Evolutionary conservation across 2,113 vertebrate species (phyloP), one percentile per base, ranked within the genome.

Genomic region (Pitta sordida): DNA sequence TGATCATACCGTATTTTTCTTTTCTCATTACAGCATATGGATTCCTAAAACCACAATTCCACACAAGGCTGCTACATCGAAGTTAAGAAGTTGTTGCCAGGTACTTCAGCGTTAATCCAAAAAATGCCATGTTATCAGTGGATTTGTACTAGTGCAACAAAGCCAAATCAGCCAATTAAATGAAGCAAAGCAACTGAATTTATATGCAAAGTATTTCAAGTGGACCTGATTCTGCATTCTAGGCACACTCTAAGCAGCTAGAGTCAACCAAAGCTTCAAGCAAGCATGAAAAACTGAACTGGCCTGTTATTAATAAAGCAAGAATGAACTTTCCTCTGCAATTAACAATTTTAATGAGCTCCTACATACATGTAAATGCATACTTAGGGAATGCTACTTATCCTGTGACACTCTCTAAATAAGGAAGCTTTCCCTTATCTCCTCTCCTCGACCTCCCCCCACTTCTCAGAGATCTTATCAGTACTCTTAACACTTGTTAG

Each of bases 291-390:
- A 95, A 88, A 83, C 88, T 88, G 43, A 59, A 86, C 48, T 65
- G 48, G 84, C 13, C 78, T 46, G 24, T 34, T 89, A 82, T 80
- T 88, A 95, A 63, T 73, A 94, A 95, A 95, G 83, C 77, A 93
- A 69, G 34, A 94, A 83, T 91, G 76, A 95, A 75, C 79, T 96
- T 91, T 86, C 62, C 79, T 90, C 70, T 90, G 67, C 69, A 97
- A 96, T 95, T 97, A 94, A 96, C 81, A 86, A 95, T 95, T 96
- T 95, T 96, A 94, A 97, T 86, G 84, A 96, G 93, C 91, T 95
- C 83, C 36, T 11, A 86, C 37, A 92, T 44, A 88, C 48, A 94
- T 4, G 11, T 90, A 75, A 95, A 94, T 59, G 53, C 64, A 77
- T 76, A 81, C 83, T 84, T 85, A 77, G 56, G 77, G 86, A 97